Evolutionary conservation across 2,113 vertebrate species (phyloP).

Genomic region (Rhea americana): DNA sequence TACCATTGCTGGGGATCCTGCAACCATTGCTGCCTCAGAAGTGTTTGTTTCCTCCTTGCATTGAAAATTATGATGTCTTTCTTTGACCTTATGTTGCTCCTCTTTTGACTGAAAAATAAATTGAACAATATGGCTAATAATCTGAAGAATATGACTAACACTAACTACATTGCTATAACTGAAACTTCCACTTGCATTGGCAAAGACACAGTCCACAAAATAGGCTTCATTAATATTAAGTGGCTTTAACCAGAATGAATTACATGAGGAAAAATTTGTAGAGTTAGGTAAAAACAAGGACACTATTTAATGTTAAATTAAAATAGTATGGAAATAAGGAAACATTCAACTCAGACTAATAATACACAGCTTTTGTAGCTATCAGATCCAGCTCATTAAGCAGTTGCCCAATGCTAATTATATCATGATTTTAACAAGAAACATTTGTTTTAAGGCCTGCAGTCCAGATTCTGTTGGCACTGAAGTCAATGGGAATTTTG

Average conservation of each 20-base stretch:
- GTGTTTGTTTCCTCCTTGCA: background rate
- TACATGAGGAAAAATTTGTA: background rate
- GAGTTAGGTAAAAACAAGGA: background rate
- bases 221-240: background rate
- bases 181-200: background rate
- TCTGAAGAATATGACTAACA: background rate
- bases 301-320: background rate
- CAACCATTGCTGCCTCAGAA: background rate
- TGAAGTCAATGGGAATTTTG: background rate
- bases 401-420: slow-evolving; percentile 9
- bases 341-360: background rate
- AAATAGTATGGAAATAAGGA: background rate
- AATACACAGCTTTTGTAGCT: background rate
- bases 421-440: background rate
- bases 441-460: background rate
- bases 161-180: background rate
- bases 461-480: background rate
- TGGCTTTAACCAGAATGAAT: background rate
- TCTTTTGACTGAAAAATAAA: background rate
- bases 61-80: background rate
- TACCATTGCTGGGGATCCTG: background rate
- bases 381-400: background rate
- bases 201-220: background rate
- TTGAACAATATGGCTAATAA: background rate
- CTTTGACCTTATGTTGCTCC: background rate